Evolutionary conservation across 1,140 invertebrate species (phyloP).

Genomic region (Scaptodrosophila lebanonensis): DNA sequence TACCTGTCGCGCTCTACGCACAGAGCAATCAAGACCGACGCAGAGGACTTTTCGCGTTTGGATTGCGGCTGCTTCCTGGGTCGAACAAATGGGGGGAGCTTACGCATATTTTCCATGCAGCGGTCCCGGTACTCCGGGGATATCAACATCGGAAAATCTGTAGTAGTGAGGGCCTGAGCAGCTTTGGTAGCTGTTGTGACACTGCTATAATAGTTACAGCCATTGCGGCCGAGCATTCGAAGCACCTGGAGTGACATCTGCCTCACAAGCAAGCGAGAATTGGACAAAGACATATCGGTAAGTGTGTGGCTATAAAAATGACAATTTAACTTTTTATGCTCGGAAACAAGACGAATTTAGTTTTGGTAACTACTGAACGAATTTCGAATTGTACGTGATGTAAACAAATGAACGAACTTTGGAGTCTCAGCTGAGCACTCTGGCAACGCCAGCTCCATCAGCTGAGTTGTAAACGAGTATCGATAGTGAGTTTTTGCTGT

Average conservation of each 20-base stretch:
- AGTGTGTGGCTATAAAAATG: no score
- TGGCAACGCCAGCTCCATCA: no score
- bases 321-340: conserved; percentile 4
- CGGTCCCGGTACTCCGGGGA: conserved; percentile 22
- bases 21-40: conserved; percentile 47
- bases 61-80: conserved; percentile 18
- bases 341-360: no score
- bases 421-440: conserved; percentile 10
- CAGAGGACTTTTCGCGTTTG: conserved; percentile 33
- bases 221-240: background rate
- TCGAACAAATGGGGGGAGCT: conserved; percentile 30
- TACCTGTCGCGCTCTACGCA: conserved; percentile 36
- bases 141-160: conserved; percentile 12
- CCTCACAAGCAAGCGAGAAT: background rate
- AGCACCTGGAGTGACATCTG: background rate
- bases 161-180: background rate
- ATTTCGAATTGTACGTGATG: conserved; percentile 11
- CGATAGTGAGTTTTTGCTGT: no score
- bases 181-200: background rate
- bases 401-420: conserved; percentile 33
- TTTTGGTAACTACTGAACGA: no score
- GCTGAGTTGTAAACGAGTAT: no score
- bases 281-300: conserved; percentile 3
- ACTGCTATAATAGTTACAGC: background rate
- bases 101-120: conserved; percentile 42